A percentile compares a stretch with the other conserved stretches of the same genome.
These are phyloP conservation scores for Danionella dracula DNA, from an alignment of 2,797 vertebrate genomes.

Conservation along the genomic window DNA sequence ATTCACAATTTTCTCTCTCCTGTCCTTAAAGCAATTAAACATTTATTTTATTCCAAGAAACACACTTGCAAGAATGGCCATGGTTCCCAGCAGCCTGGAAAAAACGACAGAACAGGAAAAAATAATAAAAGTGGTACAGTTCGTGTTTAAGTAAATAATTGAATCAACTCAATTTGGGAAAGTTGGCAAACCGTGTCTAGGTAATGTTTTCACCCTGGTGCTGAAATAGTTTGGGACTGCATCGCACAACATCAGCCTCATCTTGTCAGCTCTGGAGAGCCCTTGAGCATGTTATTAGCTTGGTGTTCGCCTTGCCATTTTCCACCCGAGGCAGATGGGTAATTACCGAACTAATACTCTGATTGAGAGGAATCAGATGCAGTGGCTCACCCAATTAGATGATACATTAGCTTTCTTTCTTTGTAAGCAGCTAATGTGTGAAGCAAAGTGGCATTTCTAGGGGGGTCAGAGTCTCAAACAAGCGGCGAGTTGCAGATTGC, in stretches of 20 bases:
- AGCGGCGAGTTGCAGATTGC: slow-evolving; percentile 52
- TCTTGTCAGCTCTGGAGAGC: slow-evolving; percentile 86
- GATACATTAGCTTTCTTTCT: slow-evolving; percentile 95
- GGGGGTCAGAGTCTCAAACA: slow-evolving; percentile 90
- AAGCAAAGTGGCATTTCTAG: slow-evolving; percentile 93
- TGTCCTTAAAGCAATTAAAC: slow-evolving; percentile 31
- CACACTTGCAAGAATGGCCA: slow-evolving; percentile 63
- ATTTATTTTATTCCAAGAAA: slow-evolving; percentile 50
- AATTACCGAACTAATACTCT: slow-evolving; percentile 99
- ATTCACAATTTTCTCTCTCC: slow-evolving; percentile 4
- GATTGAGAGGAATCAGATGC: slow-evolving; percentile 98
- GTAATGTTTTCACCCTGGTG: slow-evolving; percentile 81
- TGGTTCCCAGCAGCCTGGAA: slow-evolving; percentile 48
- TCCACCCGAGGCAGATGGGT: slow-evolving; percentile 98
- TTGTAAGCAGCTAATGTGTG: slow-evolving; percentile 90
- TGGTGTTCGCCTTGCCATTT: slow-evolving; percentile 91
- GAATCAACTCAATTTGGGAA: slow-evolving; percentile 82
- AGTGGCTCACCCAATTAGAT: slow-evolving; percentile 94
- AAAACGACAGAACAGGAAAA: slow-evolving; percentile 51
- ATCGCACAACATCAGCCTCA: slow-evolving; percentile 80
- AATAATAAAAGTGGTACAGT: slow-evolving; percentile 70
- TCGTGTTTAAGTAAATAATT: slow-evolving; percentile 85
- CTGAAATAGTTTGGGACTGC: slow-evolving; percentile 83
- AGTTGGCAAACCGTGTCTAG: slow-evolving; percentile 81
- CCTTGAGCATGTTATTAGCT: slow-evolving; percentile 93